phyloP scores from a whole-genome alignment of 1,140 invertebrate species.

The Drosophila ohnishii region DNA sequence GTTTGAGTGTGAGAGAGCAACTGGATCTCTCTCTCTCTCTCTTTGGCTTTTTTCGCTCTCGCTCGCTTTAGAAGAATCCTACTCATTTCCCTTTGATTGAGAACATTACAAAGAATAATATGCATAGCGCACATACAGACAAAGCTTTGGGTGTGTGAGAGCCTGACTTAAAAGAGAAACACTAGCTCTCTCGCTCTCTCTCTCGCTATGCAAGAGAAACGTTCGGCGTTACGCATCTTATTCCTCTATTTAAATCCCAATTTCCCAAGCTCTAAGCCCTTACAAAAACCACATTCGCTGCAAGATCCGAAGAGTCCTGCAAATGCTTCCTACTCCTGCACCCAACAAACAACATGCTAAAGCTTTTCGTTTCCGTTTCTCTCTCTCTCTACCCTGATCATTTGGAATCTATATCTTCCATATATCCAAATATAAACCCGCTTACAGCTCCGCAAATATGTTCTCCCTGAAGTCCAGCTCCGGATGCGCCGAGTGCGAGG shows the following conservation, averaged over 20 bases:
- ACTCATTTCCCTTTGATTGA: too few species aligned
- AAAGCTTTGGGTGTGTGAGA: too few species aligned
- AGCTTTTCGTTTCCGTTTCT: conserved; percentile 48
- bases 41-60: too few species aligned
- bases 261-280: background rate
- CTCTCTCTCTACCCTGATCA: background rate
- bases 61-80: too few species aligned
- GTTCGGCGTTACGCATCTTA: background rate
- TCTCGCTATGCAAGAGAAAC: background rate
- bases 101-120: too few species aligned
- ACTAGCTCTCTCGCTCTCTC: background rate
- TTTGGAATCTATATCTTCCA: background rate
- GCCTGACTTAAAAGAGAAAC: too few species aligned
- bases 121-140: too few species aligned
- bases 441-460: conserved; percentile 79
- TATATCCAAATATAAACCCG: background rate
- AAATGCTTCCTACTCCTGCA: background rate
- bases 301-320: conserved; percentile 1
- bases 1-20: too few species aligned
- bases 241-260: background rate
- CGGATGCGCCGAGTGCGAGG: conserved; percentile 75
- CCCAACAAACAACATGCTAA: conserved; percentile 37
- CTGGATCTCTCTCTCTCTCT: too few species aligned
- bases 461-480: conserved; percentile 82
- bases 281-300: background rate